Percentiles rank a stretch among this genome's conserved stretches.
These are phyloP conservation scores for Podarcis muralis DNA, from an alignment of 2,113 vertebrate species.

Conservation along the genomic window DNA sequence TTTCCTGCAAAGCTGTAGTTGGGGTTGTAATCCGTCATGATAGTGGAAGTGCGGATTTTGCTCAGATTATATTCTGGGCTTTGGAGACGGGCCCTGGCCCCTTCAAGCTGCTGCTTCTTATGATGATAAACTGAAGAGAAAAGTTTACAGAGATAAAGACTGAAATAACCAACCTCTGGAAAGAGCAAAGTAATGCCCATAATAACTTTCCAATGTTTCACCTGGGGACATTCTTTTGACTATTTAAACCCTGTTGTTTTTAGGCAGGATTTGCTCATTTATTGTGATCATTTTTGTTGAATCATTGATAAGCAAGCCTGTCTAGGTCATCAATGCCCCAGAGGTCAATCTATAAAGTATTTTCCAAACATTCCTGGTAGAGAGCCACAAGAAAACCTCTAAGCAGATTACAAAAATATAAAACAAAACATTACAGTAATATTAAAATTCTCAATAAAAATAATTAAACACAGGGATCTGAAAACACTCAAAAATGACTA, in stretches of 20 bases:
- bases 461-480: no score
- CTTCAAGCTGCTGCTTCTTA: constrained; percentile 84
- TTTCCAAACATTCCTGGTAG: no score
- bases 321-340: background rate
- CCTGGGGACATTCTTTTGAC: background rate
- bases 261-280: background rate
- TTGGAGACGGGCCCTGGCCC: constrained; percentile 79
- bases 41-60: constrained; percentile 88
- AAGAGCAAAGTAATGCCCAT: background rate
- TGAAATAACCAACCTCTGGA: background rate
- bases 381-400: no score
- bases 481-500: no score
- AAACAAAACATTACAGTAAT: no score
- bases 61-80: constrained; percentile 90
- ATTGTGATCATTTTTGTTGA: background rate
- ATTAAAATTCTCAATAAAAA: no score
- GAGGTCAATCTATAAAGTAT: no score
- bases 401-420: no score
- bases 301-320: background rate
- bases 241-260: background rate
- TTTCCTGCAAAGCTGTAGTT: constrained; percentile 92
- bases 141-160: constrained; percentile 21
- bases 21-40: constrained; percentile 93
- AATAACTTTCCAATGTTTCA: background rate
- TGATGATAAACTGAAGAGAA: constrained; percentile 84